Base-by-base conservation (phyloP, 2,797 vertebrate species). In the Neopelma chrysocephalum region DNA sequence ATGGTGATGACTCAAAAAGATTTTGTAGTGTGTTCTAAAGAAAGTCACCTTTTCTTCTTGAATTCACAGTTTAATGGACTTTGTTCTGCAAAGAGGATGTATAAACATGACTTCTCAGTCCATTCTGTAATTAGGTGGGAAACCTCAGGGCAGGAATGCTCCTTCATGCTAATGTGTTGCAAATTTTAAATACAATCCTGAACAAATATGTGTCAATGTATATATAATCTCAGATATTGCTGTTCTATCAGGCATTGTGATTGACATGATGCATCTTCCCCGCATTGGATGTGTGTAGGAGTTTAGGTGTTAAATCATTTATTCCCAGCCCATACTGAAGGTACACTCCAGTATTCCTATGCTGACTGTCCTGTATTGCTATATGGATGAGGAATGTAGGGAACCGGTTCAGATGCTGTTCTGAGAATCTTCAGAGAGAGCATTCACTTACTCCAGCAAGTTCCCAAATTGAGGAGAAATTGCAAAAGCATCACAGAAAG, bases 151-250 rank as follows among this genome's bases (percentile, higher is more conserved):
- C 40, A 84, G 23, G 50, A 61, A 4, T 34, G 15, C 38, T 75
- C 23, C 8, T 68, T 87, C 34, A 32, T 50, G 29, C 16, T 38
- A 12, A 48, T 40, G 18, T 5, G 0, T 38, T 71, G 69, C 6
- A 40, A 54, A 57, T 87, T 87, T 73, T 58, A 38, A 16, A 65
- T 61, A 5, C 4, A 13, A 7, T 71, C 50, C 34, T 40, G 6
- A 83, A 20, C 23, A 79, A 79, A 26, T 6, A 23, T 0, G 0
- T 32, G 29, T 42, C 38, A 34, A 22, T 22, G 1, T n/a, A 10
- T 10, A 7, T 2, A 26, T 3, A 68, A 29, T 53, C 16, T 53
- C 6, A 7, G 42, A 4, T 25, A 10, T 2, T 70, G 40, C 31
- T 69, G 9, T 50, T 84, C 42, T 36, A 34, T 43, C 3, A 21